These are phyloP conservation scores for Salarias fasciatus DNA, from an alignment of 2,797 vertebrate species.

Conservation along the genomic window DNA sequence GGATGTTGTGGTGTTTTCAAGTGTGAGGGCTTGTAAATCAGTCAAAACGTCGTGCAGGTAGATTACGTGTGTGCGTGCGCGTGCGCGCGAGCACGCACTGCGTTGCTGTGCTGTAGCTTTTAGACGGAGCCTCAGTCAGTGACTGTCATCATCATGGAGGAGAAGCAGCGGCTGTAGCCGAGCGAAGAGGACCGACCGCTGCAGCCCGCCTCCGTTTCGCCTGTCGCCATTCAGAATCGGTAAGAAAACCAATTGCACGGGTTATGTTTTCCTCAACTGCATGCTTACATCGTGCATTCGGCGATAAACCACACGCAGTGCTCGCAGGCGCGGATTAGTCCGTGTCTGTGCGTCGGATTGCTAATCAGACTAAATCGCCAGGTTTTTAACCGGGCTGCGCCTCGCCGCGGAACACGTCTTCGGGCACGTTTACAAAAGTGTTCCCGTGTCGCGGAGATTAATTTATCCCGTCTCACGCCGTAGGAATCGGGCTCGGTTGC, in stretches of 20 bases:
- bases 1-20: neutral
- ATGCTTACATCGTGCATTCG: neutral
- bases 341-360: constrained; percentile 9
- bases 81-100: constrained; percentile 11
- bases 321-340: constrained; percentile 31
- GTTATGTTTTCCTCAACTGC: neutral
- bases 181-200: constrained; percentile 55
- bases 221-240: constrained; percentile 1
- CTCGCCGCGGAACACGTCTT: accelerated
- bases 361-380: constrained; percentile 18
- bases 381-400: neutral
- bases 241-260: constrained; percentile 16
- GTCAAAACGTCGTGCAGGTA: too few relatives aligned
- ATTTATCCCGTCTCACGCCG: neutral
- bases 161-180: constrained; percentile 57
- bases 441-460: accelerated
- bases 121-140: constrained; percentile 36
- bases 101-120: constrained; percentile 48
- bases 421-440: accelerated
- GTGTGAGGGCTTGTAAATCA: too few relatives aligned
- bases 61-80: neutral
- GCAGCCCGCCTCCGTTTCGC: constrained; percentile 1
- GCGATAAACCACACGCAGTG: neutral
- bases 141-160: constrained; percentile 77
- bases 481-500: neutral